These are phyloP conservation scores for Apteryx mantelli DNA, from an alignment of 2,113 vertebrate species.

Conservation along the genomic window DNA sequence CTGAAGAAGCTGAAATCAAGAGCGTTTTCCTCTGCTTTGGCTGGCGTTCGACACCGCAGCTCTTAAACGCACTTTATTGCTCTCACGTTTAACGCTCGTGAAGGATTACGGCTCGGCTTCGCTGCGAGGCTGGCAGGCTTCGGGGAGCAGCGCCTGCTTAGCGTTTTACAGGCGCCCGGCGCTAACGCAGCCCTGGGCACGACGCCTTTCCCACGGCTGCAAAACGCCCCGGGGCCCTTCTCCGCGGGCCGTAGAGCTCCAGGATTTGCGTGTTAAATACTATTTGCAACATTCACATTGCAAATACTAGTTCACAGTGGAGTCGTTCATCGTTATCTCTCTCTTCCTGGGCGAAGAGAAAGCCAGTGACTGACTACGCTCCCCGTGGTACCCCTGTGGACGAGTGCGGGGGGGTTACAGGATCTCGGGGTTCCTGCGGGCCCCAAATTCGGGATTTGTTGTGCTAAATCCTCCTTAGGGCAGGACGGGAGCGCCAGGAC, in stretches of 20 bases:
- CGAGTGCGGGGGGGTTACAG: background rate
- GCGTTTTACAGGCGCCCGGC: slow-evolving; percentile 37
- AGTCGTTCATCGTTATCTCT: background rate
- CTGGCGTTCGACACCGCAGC: slow-evolving; percentile 30
- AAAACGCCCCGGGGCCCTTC: slow-evolving; percentile 1
- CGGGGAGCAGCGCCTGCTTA: slow-evolving; percentile 26
- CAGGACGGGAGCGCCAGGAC: background rate
- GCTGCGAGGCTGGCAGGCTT: slow-evolving; percentile 47
- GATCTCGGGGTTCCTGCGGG: too few relatives aligned
- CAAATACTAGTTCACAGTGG: background rate
- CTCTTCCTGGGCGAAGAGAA: background rate
- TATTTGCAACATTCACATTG: background rate
- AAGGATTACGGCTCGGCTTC: slow-evolving; percentile 62
- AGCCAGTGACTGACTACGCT: background rate
- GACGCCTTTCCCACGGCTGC: background rate
- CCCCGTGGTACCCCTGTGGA: background rate
- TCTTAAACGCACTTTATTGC: slow-evolving; percentile 26
- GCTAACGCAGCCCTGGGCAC: slow-evolving; percentile 2
- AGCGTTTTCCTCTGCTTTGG: slow-evolving; percentile 30
- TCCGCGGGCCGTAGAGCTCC: background rate
- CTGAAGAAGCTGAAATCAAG: slow-evolving; percentile 1
- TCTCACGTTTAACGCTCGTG: slow-evolving; percentile 25
- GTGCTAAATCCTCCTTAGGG: background rate
- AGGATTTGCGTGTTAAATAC: background rate
- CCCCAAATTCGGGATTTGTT: background rate